Conservation (phyloP, 2,797 vertebrate genomes). For the Botia kubotai region DNA sequence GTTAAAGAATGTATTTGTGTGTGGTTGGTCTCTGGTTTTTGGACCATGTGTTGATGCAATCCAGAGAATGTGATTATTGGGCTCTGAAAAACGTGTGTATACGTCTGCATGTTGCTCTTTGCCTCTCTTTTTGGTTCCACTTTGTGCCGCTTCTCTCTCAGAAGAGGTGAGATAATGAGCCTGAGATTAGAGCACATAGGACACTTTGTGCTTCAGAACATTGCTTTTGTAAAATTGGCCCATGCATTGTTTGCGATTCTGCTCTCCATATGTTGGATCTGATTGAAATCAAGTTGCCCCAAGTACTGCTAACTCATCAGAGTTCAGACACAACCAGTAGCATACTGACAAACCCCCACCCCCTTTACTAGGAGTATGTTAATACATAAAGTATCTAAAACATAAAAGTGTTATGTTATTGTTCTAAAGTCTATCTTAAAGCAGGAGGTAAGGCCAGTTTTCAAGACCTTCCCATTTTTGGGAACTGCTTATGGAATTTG, state of each 20-base stretch:
- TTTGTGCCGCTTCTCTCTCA: slow-evolving; percentile 23
- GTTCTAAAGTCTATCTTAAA: too few species aligned
- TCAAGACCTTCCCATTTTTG: too few species aligned
- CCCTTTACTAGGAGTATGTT: background rate
- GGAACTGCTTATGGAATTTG: too few species aligned
- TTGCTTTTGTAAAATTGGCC: slow-evolving; percentile 37
- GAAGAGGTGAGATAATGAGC: slow-evolving; percentile 40
- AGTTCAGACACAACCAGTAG: background rate
- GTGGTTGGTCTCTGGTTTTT: slow-evolving; percentile 42
- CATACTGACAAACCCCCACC: background rate
- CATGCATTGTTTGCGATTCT: slow-evolving; percentile 40
- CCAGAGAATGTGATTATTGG: slow-evolving; percentile 50
- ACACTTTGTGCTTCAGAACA: slow-evolving; percentile 17
- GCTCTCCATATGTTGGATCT: slow-evolving; percentile 25
- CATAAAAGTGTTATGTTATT: too few species aligned
- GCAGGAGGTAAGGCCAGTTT: too few species aligned
- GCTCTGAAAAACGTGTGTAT: background rate
- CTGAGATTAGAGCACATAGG: slow-evolving; percentile 14
- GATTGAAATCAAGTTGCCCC: background rate
- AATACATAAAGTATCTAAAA: background rate
- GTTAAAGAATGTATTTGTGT: slow-evolving; percentile 38
- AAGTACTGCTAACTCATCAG: background rate
- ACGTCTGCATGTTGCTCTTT: slow-evolving; percentile 1
- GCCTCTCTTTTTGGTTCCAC: slow-evolving; percentile 22
- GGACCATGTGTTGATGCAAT: slow-evolving; percentile 41